Base-by-base conservation (phyloP, 2,888 invertebrate species). In the Ormyrus thymus region DNA sequence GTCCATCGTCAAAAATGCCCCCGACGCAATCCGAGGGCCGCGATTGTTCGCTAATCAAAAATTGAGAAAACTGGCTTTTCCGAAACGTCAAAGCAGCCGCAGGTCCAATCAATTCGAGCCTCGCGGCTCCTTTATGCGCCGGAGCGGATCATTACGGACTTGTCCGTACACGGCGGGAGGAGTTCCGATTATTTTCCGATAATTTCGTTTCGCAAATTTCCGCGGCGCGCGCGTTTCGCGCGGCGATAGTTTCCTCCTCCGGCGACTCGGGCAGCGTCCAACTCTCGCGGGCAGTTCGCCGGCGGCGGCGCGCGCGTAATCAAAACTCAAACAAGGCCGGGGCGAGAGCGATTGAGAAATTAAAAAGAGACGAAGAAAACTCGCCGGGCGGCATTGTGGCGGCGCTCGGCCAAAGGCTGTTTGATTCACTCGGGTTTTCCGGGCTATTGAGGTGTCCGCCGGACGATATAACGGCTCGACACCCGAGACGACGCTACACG, bases 171-270 rank as follows among this genome's bases (percentile, higher is more conserved):
- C 7, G n/a, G n/a, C 51, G 62, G 0, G 7, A 11, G 10, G 59
- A 61, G 51, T 69, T 51, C 61, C 70, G 66, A 71, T 75, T 79
- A 76, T 56, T 76, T 76, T 71, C 76, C 76, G 76, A 80, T 80
- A 76, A 76, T 80, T 76, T 73, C 51, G 64, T 72, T 76, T 15
- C 45, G 46, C 13, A 29, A 72, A 72, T 72, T 72, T 72, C 66
- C 43, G 53, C 43, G 50, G 10, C 51, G 11, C 45, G 1, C 1
- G n/a, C n/a, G n/a, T n/a, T n/a, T n/a, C n/a, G 45, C 13, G 29
- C 29, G 43, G 50, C 13, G 4, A 51, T 69, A 58, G 29, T 69
- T 69, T 58, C 66, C 43, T 58, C 66, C 43, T 29, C 29, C 29
- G 29, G 29, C 1, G 29, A n/a, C 29, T 3, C 1, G 29, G n/a